A percentile compares a stretch with the other conserved stretches of the same genome.
Evolutionary conservation across 92 coral and sea anemone genomes (phyloP).

Genomic region (Nematostella vectensis): DNA sequence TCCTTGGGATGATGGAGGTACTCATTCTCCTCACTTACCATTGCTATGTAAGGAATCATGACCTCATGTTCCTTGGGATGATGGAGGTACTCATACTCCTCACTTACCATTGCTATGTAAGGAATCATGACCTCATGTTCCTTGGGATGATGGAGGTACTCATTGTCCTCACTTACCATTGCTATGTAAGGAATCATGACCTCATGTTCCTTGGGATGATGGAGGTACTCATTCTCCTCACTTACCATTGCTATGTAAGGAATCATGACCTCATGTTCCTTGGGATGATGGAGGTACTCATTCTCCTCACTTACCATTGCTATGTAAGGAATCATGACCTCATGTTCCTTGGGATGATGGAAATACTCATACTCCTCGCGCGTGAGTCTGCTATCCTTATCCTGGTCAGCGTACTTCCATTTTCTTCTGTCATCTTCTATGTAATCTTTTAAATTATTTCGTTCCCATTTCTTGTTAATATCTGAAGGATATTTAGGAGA

Average conservation of each 20-base stretch:
- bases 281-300: neutral
- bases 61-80: no score
- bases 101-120: conserved; percentile 1
- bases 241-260: conserved; percentile 56
- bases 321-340: conserved; percentile 71
- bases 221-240: no score
- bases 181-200: no score
- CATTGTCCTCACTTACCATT: conserved; percentile 51
- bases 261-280: conserved; percentile 52
- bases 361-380: conserved; percentile 83
- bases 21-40: conserved; percentile 39
- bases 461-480: conserved; percentile 74
- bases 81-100: no score
- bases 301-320: conserved; percentile 58
- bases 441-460: conserved; percentile 58
- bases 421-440: conserved; percentile 70
- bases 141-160: conserved; percentile 61
- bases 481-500: conserved; percentile 42
- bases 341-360: conserved; percentile 88
- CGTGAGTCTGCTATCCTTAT: conserved; percentile 63
- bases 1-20: no score
- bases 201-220: no score
- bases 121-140: conserved; percentile 38
- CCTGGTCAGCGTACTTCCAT: conserved; percentile 90
- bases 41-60: conserved; percentile 62